Base-by-base conservation (phyloP, 53 echinoderm and acorn worm species). In the Antedon mediterranea region DNA sequence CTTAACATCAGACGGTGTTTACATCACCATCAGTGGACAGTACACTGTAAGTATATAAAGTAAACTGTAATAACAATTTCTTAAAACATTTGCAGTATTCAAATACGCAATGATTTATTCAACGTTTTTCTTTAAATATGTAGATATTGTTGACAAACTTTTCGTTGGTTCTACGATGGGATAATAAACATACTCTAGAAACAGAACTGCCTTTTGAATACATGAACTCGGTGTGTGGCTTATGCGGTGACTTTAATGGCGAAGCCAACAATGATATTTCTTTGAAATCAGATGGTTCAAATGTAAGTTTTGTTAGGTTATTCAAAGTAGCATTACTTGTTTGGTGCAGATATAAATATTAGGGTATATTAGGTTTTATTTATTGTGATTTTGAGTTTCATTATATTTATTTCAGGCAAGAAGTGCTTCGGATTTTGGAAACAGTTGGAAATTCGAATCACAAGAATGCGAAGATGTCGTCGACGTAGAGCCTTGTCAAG, bases 361-460 rank as follows among this genome's bases (percentile, higher is more conserved):
- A n/a, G n/a, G n/a, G n/a, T n/a, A 4, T 5, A 18, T 27, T 71
- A 28, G 18, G 18, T 28, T 20, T 72, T 71, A 71, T n/a, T 20
- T 57, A 31, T 32, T 74, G 14, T 0, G 29, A 57, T 57, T 15
- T 30, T 78, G 78, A 20, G n/a, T n/a, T n/a, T n/a, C n/a, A n/a
- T n/a, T n/a, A n/a, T n/a, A n/a, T n/a, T 13, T 23, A 9, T 32
- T 72, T 28, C 76, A 93, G 93, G 81, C 77, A 0, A 72, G 79
- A 20, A 78, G 75, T 27, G 71, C 80, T 15, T 70, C 80, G 29
- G 83, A 83, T 37, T 93, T 93, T 90, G 93, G 85, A 29, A 93
- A 93, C 84, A 90, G 93, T 71, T 93, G 93, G 93, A 77, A 77
- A 15, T 72, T 77, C 75, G 34, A 71, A 30, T 27, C 30, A 13